A percentile compares a stretch with the other conserved stretches of the same genome.
These are phyloP conservation scores for Pseudois nayaur DNA, from an alignment of 2,113 vertebrate species.

Conservation along the genomic window DNA sequence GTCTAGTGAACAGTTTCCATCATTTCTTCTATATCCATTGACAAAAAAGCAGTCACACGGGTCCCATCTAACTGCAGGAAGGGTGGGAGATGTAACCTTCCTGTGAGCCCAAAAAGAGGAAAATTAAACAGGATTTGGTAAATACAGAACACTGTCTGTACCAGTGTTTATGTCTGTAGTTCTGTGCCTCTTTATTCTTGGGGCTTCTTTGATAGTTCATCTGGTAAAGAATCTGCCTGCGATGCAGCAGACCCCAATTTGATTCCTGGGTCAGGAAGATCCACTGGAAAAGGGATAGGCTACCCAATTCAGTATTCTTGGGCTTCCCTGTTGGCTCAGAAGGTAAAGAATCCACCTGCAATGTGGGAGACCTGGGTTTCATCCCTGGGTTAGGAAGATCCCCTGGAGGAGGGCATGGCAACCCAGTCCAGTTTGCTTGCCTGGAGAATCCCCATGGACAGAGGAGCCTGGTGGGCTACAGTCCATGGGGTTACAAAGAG, in stretches of 20 bases:
- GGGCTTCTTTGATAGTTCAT: background rate
- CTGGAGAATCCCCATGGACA: background rate
- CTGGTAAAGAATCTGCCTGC: background rate
- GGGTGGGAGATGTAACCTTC: background rate
- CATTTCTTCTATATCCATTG: slow-evolving; percentile 6
- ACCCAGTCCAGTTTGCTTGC: background rate
- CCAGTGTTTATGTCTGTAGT: background rate
- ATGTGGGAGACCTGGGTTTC: background rate
- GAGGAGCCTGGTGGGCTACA: background rate
- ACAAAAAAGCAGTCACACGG: background rate
- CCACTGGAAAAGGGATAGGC: background rate
- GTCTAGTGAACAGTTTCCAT: background rate
- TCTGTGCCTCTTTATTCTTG: background rate
- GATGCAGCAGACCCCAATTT: background rate
- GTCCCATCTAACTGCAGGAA: background rate
- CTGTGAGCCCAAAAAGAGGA: background rate
- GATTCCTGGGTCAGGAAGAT: background rate
- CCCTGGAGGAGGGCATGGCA: background rate
- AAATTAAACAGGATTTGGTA: background rate
- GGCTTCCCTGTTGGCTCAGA: background rate
- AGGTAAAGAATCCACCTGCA: background rate
- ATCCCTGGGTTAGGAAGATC: background rate
- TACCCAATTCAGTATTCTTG: background rate
- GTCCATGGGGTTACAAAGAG: background rate
- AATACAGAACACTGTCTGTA: background rate